Evolutionary conservation across 2,113 vertebrate species (phyloP).

Genomic region (Vidua macroura): DNA sequence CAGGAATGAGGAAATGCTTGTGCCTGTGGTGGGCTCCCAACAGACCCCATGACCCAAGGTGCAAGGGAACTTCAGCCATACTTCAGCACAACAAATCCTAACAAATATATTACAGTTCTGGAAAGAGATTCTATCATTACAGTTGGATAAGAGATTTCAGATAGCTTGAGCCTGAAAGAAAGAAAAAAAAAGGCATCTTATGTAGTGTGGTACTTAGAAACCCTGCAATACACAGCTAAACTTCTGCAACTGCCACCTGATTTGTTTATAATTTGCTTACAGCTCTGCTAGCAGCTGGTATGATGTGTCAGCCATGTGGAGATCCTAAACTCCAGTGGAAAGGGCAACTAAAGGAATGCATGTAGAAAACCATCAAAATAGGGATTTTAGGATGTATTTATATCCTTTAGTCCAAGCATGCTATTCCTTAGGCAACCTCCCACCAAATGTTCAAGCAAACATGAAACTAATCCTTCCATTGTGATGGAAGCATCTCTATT

Average conservation of each 20-base stretch:
- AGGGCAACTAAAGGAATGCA: neutral
- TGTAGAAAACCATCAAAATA: neutral
- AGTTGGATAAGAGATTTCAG: neutral
- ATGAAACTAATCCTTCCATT: neutral
- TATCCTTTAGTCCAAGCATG: neutral
- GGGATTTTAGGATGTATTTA: neutral
- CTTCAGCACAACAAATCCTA: neutral
- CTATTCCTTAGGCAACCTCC: neutral
- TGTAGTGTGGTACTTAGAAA: neutral
- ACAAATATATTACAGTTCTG: neutral
- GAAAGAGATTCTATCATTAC: neutral
- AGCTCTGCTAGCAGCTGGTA: neutral
- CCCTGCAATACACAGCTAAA: neutral
- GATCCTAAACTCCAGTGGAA: neutral
- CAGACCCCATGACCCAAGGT: neutral
- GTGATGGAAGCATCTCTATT: neutral
- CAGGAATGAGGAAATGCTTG: neutral
- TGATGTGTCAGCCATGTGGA: neutral
- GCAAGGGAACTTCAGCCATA: neutral
- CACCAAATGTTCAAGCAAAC: neutral
- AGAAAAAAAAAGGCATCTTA: neutral
- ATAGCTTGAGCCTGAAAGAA: neutral
- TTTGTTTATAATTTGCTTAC: neutral
- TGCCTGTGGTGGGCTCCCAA: neutral
- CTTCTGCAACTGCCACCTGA: neutral